Conservation (phyloP, 2,113 vertebrate genomes). For the Phocoena sinus region DNA sequence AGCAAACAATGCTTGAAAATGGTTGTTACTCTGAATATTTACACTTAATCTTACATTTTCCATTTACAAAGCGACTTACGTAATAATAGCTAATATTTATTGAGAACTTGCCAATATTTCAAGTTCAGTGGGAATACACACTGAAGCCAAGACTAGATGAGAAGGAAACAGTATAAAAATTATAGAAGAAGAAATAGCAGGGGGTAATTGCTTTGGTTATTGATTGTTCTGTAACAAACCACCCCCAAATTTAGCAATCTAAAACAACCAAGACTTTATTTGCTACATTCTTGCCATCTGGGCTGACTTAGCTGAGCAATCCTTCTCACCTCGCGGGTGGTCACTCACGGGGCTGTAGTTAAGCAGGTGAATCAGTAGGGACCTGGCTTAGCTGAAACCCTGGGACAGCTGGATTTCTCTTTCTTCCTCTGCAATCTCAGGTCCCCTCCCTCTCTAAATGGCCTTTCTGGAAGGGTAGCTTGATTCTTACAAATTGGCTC, state of each 20-base stretch:
- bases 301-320: not conserved
- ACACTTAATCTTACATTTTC: not conserved
- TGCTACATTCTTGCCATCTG: not conserved
- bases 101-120: constrained; percentile 16
- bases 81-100: not conserved
- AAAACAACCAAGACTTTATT: not conserved
- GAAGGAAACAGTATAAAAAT: not conserved
- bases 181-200: not conserved
- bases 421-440: not conserved
- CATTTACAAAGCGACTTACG: not conserved
- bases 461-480: not conserved
- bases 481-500: not conserved
- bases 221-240: not conserved
- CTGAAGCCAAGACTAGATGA: not conserved
- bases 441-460: not conserved
- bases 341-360: not conserved
- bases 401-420: not conserved
- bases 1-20: not conserved
- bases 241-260: not conserved
- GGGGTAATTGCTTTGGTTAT: not conserved
- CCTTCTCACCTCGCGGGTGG: not conserved
- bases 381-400: not conserved
- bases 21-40: not conserved
- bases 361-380: not conserved
- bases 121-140: not conserved